Base-by-base conservation (phyloP, 2,797 vertebrate species). In the Molossus molossus region DNA sequence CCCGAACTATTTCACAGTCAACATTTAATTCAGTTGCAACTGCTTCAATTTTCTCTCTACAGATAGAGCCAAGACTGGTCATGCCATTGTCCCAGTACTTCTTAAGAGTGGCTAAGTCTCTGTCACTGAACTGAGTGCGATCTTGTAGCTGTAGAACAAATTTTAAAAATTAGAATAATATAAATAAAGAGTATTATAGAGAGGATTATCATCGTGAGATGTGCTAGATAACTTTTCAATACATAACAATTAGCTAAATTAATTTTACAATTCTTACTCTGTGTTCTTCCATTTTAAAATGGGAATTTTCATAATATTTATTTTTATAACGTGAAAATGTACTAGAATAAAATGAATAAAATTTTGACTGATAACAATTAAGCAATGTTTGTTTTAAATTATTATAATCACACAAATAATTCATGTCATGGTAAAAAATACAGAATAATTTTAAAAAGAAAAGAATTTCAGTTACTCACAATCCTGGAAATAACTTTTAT, bases 1-100 rank as follows among this genome's bases (percentile, higher is more conserved):
- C 99, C 99, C 99, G 99, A 98, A 99, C 99, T 98, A 99, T 99
- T 99, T 99, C 99, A 98, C 99, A 99, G 99, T 99, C 99, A 97
- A 99, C 99, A 87, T 98, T 99, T 97, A 99, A 99, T 95, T 99
- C 99, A 91, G 98, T 98, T 82, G 99, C 99, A 91, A 99, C 99
- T 57, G 99, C 99, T 72, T 99, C 99, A 97, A 99, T 99, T 98
- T 99, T 99, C 98, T 99, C 99, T 98, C 99, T 99, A 98, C 99
- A 99, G 94, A 99, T 99, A 53, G 99, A 99, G 94, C 99, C 99
- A 98, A 99, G 98, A 97, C 99, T 99, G 97, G 99, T 99, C 99
- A 99, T 99, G 97, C 99, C 99, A 96, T 99, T 98, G 98, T 99
- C 99, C 99, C 99, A 99, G 98, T 99, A 99, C 95, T 99, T 99